Evolutionary conservation across 2,113 vertebrate species (phyloP).

Genomic region (Sitta europaea): DNA sequence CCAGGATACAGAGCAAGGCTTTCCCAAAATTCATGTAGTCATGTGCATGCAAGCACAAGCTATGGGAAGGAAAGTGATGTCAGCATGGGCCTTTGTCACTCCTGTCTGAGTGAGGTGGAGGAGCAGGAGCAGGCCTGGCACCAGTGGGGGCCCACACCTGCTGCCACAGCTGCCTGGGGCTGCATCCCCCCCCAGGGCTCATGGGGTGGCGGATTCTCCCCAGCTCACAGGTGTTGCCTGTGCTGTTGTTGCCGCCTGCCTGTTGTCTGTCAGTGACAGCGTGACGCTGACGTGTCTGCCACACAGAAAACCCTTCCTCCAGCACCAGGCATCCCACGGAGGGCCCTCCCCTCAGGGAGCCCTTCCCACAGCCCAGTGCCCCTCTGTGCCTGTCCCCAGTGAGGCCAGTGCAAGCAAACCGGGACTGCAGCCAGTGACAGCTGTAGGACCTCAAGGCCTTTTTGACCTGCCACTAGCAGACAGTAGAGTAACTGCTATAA

Average conservation of each 20-base stretch:
- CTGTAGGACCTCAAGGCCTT: neutral
- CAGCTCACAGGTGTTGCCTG: neutral
- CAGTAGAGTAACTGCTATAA: neutral
- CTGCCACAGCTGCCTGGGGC: conserved; percentile 7
- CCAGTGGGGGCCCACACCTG: neutral
- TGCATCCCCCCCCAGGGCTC: fast-evolving
- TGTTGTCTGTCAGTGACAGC: neutral
- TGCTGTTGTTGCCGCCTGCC: neutral
- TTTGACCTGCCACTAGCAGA: neutral
- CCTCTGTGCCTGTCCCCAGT: neutral
- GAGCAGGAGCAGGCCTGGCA: neutral
- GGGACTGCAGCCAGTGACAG: neutral
- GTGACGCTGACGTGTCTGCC: fast-evolving
- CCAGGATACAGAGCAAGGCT: neutral
- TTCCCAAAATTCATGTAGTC: neutral
- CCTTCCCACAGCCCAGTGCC: neutral
- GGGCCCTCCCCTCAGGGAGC: neutral
- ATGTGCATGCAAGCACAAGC: neutral
- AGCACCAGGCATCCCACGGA: fast-evolving
- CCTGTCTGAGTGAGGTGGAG: neutral
- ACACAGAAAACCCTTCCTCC: neutral
- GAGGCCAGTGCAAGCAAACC: fast-evolving
- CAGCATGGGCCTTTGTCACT: fast-evolving
- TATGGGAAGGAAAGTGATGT: neutral
- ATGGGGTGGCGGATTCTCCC: neutral